phyloP scores from a whole-genome alignment of 2,888 invertebrate genomes.

The Halocaridina rubra region DNA sequence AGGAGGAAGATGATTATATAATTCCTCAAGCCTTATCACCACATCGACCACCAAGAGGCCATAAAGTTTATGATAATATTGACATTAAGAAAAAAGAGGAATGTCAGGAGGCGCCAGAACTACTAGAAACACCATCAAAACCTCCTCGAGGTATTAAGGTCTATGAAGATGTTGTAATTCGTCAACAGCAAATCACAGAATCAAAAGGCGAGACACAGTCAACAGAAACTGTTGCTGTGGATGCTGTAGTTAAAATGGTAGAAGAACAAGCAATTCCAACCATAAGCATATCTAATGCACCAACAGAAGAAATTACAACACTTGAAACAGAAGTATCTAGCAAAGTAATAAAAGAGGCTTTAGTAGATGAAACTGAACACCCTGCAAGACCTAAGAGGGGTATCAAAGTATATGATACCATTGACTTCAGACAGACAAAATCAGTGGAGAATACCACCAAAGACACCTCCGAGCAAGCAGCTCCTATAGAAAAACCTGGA shows the following conservation, averaged over 20 bases:
- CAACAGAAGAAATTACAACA: background rate
- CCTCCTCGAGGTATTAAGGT: conserved; percentile 49
- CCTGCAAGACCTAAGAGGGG: conserved; percentile 25
- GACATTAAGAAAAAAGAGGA: background rate
- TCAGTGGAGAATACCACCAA: background rate
- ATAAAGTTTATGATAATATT: conserved; percentile 49
- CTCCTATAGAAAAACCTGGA: background rate
- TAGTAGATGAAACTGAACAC: background rate
- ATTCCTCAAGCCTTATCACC: conserved; percentile 51
- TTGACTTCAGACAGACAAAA: background rate
- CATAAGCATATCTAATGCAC: no score
- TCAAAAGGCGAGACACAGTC: background rate
- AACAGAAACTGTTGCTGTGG: background rate
- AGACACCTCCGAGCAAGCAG: background rate
- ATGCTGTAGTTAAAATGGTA: background rate
- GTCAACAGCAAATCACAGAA: background rate
- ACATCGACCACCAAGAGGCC: conserved; percentile 46
- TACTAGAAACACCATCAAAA: conserved; percentile 22
- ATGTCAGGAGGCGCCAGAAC: background rate
- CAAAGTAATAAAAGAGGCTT: background rate
- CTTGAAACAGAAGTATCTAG: background rate
- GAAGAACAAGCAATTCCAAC: background rate
- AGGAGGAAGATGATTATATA: conserved; percentile 59
- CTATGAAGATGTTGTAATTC: conserved; percentile 44
- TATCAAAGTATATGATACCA: conserved; percentile 44